These are phyloP conservation scores for Pangasianodon hypophthalmus DNA, from an alignment of 2,113 vertebrate genomes.

Conservation along the genomic window DNA sequence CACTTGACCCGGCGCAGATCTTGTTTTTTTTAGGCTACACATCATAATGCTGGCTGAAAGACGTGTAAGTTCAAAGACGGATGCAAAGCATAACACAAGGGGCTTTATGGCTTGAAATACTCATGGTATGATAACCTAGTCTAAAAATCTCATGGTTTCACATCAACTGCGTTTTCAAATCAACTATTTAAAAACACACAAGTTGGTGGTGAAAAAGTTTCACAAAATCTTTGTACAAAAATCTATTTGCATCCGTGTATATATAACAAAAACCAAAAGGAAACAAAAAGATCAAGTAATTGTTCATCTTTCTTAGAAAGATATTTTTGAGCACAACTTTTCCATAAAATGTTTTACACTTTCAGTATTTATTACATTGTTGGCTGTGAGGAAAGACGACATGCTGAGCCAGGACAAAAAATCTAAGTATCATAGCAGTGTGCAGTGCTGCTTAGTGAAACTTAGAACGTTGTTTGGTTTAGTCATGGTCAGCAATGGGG, in stretches of 20 bases:
- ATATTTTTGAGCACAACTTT: neutral
- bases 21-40: conserved; percentile 21
- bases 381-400: neutral
- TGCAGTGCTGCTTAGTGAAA: neutral
- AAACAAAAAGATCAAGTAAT: neutral
- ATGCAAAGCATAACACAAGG: neutral
- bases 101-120: neutral
- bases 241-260: neutral
- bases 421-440: neutral
- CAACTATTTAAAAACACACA: neutral
- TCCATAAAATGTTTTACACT: neutral
- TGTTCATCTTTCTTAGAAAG: neutral
- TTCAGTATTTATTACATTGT: neutral
- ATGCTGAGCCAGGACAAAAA: neutral
- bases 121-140: neutral
- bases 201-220: neutral
- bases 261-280: neutral
- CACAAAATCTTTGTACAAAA: neutral
- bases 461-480: neutral
- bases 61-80: conserved; percentile 35
- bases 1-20: conserved; percentile 51
- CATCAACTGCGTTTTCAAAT: neutral
- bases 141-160: neutral
- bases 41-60: conserved; percentile 40
- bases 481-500: neutral